These are phyloP conservation scores for Characodon lateralis DNA, from an alignment of 2,797 vertebrate species.

Conservation along the genomic window DNA sequence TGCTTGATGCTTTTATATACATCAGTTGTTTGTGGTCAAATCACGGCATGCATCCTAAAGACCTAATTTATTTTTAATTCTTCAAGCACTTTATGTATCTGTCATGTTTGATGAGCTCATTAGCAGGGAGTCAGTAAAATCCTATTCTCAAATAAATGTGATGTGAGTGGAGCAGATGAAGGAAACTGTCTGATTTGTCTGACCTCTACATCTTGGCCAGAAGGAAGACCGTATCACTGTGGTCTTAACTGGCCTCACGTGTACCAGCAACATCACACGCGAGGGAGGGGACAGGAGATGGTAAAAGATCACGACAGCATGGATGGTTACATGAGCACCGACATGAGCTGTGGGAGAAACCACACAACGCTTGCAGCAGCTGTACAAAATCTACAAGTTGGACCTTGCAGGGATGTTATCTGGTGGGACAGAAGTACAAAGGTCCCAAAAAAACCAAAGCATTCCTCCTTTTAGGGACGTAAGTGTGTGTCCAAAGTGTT, in stretches of 20 bases:
- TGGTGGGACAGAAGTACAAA: slow-evolving; percentile 14
- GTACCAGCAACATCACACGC: neutral
- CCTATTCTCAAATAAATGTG: neutral
- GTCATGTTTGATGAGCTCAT: neutral
- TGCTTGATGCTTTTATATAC: neutral
- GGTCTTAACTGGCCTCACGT: neutral
- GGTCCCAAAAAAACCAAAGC: slow-evolving; percentile 25
- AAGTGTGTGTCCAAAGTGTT: slow-evolving; percentile 23
- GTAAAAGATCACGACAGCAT: slow-evolving; percentile 28
- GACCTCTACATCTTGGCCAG: neutral
- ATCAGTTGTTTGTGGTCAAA: neutral
- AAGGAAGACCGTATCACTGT: neutral
- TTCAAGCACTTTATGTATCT: neutral
- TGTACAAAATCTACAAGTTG: neutral
- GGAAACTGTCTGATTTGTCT: neutral
- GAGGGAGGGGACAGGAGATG: slow-evolving; percentile 10
- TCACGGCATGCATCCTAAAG: neutral
- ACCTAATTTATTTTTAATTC: neutral
- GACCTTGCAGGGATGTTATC: slow-evolving; percentile 14
- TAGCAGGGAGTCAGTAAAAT: neutral
- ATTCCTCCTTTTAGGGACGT: slow-evolving; percentile 34
- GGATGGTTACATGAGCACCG: neutral
- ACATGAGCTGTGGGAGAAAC: neutral
- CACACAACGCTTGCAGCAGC: neutral
- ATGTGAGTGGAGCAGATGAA: neutral